phyloP scores from a whole-genome alignment of 1,140 invertebrate genomes.

The Sweltsa coloradensis region DNA sequence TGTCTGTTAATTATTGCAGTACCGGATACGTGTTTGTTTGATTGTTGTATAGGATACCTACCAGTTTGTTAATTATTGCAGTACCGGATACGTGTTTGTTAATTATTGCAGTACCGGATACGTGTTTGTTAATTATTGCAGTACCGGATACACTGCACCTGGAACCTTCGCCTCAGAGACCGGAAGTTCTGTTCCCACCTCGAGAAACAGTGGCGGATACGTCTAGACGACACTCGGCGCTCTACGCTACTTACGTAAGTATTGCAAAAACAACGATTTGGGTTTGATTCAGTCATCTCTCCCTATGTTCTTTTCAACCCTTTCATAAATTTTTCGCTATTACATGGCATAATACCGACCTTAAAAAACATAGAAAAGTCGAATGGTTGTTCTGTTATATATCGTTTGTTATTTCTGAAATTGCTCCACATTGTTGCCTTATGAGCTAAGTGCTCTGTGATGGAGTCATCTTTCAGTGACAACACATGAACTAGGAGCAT shows the following conservation, averaged over 20 bases:
- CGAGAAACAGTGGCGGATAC: background rate
- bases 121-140: background rate
- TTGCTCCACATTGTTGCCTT: too few species aligned
- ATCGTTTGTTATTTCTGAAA: background rate
- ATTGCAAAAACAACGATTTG: too few species aligned
- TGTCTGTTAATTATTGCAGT: conserved; percentile 1
- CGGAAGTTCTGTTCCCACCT: conserved; percentile 5
- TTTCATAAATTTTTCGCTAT: too few species aligned
- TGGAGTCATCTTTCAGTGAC: too few species aligned
- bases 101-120: background rate
- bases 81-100: background rate
- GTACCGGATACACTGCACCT: background rate
- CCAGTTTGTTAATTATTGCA: background rate
- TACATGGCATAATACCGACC: too few species aligned
- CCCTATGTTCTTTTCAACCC: too few species aligned
- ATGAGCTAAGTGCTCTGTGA: too few species aligned
- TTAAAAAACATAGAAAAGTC: background rate
- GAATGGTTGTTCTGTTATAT: background rate
- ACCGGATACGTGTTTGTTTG: background rate
- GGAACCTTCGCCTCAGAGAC: conserved; percentile 3
- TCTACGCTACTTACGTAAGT: background rate
- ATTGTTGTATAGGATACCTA: too few species aligned
- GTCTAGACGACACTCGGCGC: background rate
- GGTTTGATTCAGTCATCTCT: too few species aligned
- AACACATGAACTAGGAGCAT: background rate